Base-by-base conservation (phyloP, 2,888 invertebrate genomes). In the Diarsia brunnea region DNA sequence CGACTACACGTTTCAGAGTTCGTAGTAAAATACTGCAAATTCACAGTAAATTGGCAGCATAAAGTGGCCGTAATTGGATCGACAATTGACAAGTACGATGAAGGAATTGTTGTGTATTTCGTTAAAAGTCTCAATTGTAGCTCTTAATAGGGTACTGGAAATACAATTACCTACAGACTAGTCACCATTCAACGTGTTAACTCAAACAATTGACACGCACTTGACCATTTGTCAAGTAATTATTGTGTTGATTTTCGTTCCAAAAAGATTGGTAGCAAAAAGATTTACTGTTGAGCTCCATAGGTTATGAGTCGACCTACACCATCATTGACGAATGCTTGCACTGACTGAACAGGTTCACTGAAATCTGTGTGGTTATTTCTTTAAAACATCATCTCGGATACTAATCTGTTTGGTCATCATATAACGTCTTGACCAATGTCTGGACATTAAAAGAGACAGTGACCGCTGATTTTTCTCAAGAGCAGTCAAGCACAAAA, bases 1-100 rank as follows among this genome's bases (percentile, higher is more conserved):
- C 11, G 45, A 24, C 16, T 24, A 12, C 8, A 5, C 3, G 11
- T 53, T 43, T 3, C 5, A 14, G 4, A n/a, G n/a, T 47, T 53
- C 8, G 47, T 53, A 31, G 24, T 69, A 45, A 75, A 78, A 19
- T 47, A 14, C 1, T 45, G n/a, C 16, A 11, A 24, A 12, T 21
- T 14, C 19, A 16, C 53, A 27, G 45, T 27, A 49, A 63, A 77
- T 70, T 69, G 53, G 7, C 27, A 31, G n/a, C 53, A 5, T 27
- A 24, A 79, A 71, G 12, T 79, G 72, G 16, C 16, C 14, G 19
- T 65, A 79, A 77, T 64, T 71, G 55, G 63, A 45, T 49, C 55
- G 49, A 14, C 49, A 64, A 71, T 73, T 58, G 73, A 60, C 14
- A 31, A 19, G 19, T 60, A 14, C 31, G 24, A 45, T 14, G 51